Evolutionary conservation across 2,113 vertebrate genomes (phyloP), one percentile per base, ranked within the genome.

Genomic region (Pluvialis apricaria): DNA sequence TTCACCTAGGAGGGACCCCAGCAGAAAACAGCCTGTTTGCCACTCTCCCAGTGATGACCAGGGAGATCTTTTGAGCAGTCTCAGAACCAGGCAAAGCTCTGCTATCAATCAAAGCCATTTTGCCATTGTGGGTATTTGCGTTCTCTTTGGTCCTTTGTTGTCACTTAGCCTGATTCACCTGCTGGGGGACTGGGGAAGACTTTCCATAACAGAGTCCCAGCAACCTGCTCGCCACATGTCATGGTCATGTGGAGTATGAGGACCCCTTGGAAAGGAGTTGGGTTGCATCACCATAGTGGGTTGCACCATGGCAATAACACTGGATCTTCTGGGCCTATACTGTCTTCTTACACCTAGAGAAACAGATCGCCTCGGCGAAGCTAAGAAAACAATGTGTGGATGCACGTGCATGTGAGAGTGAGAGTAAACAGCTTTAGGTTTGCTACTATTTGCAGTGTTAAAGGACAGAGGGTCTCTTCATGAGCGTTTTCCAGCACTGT

Each of bases 51-150:
- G 25, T 21, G 36, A 45, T n/a, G 51, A 36, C 45, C 25, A 54
- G 34, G 38, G 29, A 77, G 32, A 86, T 36, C 11, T 57, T 76
- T 38, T 0, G 0, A 91, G 51, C 26, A 75, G 47, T 25, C 47
- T 71, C 2, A 2, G 42, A 85, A 24, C 11, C 82, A 44, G 12
- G 66, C 21, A 84, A 12, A 38, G 44, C 24, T 87, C 45, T 78
- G 24, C 45, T 54, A 19, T 58, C 40, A 65, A 44, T 14, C 28
- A 75, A n/a, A 34, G 32, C 26, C 65, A 79, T 61, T 92, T 92
- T 79, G 12, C 16, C 42, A 42, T 40, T 5, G 0, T 31, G 34
- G n/a, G 25, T 60, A 19, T 76, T 64, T 32, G 12, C 0, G 0
- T 44, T 66, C 34, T 38, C 54, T 69, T 86, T 42, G n/a, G 36